phyloP scores from a whole-genome alignment of 2,113 vertebrate species.

The Rhombomys opimus region DNA sequence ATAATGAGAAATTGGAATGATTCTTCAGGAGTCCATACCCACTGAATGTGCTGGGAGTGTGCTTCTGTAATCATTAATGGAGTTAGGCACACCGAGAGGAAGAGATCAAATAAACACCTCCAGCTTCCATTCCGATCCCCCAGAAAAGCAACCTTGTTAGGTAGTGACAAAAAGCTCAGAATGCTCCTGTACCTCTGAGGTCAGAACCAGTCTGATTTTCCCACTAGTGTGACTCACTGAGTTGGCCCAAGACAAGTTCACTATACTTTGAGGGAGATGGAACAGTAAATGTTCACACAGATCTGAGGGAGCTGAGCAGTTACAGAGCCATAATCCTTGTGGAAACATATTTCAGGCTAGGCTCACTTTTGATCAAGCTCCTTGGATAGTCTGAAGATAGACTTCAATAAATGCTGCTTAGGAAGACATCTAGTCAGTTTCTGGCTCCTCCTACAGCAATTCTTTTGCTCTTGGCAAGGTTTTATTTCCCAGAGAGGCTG shows the following conservation, averaged over 20 bases:
- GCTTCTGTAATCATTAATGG: background rate
- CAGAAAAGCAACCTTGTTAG: background rate
- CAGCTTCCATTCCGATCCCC: slow-evolving; percentile 15
- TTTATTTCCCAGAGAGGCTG: background rate
- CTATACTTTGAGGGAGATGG: slow-evolving; percentile 41
- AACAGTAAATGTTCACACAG: slow-evolving; percentile 12
- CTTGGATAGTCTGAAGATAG: background rate
- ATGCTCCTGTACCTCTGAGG: background rate
- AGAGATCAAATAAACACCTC: background rate
- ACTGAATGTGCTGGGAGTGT: background rate
- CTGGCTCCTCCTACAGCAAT: background rate
- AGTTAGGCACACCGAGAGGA: background rate
- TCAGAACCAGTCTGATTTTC: background rate
- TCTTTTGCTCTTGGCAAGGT: background rate
- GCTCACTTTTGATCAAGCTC: background rate
- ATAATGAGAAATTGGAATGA: background rate
- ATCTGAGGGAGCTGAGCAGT: slow-evolving; percentile 17
- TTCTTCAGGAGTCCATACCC: background rate
- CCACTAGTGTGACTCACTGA: background rate
- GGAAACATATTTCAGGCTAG: background rate
- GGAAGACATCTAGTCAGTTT: background rate
- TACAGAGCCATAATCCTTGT: background rate
- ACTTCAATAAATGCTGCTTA: background rate
- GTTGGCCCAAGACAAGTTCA: background rate
- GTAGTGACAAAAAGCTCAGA: background rate